phyloP scores from a whole-genome alignment of 2,797 vertebrate species.

The Dendrocincla fuliginosa region DNA sequence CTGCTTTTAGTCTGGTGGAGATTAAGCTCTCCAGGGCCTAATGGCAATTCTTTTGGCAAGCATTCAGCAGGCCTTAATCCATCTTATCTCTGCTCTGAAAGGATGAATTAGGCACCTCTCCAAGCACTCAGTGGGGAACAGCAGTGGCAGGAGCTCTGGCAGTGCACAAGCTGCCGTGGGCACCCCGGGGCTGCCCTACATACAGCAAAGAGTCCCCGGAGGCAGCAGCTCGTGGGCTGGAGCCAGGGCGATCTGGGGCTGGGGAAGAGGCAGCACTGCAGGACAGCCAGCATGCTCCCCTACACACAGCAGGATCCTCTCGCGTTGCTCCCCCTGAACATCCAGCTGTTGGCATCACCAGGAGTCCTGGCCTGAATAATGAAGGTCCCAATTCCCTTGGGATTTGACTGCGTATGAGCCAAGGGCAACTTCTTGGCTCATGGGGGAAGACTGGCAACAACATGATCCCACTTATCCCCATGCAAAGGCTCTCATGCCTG shows the following conservation, averaged over 20 bases:
- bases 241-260: accelerated
- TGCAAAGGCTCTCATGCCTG: background rate
- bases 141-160: background rate
- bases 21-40: slow-evolving; percentile 48
- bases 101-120: slow-evolving; percentile 28
- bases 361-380: background rate
- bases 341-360: background rate
- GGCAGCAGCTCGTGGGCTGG: accelerated
- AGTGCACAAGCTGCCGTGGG: background rate
- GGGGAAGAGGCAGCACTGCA: background rate
- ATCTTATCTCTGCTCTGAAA: slow-evolving; percentile 32
- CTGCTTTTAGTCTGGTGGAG: slow-evolving; percentile 44
- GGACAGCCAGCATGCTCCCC: accelerated
- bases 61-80: slow-evolving; percentile 38
- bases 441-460: background rate
- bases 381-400: accelerated
- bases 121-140: background rate
- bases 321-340: background rate
- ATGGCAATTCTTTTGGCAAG: slow-evolving; percentile 50
- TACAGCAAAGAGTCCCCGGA: accelerated
- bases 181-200: slow-evolving; percentile 42
- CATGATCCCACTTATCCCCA: accelerated
- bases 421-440: background rate
- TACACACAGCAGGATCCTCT: background rate
- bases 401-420: background rate